phyloP scores from a whole-genome alignment of 1,140 invertebrate genomes.

The Drosophila miranda region DNA sequence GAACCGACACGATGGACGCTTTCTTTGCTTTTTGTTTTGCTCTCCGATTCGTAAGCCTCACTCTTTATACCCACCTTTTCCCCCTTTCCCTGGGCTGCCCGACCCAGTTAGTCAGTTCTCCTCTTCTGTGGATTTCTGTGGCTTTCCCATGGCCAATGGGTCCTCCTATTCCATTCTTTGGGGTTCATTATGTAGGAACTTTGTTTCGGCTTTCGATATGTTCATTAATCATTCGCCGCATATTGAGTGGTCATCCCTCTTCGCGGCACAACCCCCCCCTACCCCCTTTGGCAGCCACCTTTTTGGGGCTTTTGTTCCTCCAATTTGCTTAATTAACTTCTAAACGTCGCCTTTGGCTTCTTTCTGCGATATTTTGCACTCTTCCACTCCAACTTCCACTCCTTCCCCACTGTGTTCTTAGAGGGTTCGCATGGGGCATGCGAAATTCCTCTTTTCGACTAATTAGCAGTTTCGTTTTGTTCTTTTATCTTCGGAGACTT shows the following conservation, averaged over 20 bases:
- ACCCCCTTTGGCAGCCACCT: not conserved
- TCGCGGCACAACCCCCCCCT: slow-evolving; percentile 1
- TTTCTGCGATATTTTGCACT: slow-evolving; percentile 24
- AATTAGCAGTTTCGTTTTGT: slow-evolving; percentile 66
- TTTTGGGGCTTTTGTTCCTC: slow-evolving; percentile 52
- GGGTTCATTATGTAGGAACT: no score
- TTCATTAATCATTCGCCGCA: no score
- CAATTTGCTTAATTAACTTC: slow-evolving; percentile 79
- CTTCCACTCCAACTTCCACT: slow-evolving; percentile 3
- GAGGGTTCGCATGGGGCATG: slow-evolving; percentile 14
- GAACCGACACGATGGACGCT: no score
- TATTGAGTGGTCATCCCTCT: slow-evolving; percentile 31
- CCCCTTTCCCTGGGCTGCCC: no score
- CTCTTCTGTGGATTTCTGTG: slow-evolving; percentile 36
- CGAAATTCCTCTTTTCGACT: slow-evolving; percentile 55
- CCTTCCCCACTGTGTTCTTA: not conserved
- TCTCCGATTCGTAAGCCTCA: no score
- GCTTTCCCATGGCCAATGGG: not conserved
- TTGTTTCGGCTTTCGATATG: no score
- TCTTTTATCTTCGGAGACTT: slow-evolving; percentile 27
- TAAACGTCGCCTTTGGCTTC: slow-evolving; percentile 73
- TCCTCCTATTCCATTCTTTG: no score
- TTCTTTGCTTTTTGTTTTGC: not conserved
- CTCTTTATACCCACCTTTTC: no score
- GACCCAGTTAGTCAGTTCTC: not conserved